Evolutionary conservation across 2,113 vertebrate genomes (phyloP).

Genomic region (Scortum barcoo): DNA sequence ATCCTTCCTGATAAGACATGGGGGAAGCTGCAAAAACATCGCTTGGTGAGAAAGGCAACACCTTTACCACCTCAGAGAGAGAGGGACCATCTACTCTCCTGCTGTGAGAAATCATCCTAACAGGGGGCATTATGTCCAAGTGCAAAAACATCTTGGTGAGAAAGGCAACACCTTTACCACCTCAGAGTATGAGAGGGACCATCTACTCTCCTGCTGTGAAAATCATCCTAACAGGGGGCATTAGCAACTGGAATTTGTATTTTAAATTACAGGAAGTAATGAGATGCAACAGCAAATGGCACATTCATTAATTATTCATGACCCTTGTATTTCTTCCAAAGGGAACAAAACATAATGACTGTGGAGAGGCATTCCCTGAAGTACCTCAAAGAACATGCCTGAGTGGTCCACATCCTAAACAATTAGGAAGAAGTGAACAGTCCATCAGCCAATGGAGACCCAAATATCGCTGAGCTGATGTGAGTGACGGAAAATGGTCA

Average conservation of each 20-base stretch:
- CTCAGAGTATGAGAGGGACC: background rate
- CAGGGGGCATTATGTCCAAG: background rate
- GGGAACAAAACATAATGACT: conserved; percentile 36
- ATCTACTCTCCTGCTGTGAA: background rate
- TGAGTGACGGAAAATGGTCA: conserved; percentile 54
- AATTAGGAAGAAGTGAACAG: conserved; percentile 64
- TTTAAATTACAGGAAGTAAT: background rate
- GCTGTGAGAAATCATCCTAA: conserved; percentile 1
- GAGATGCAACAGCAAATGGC: conserved; percentile 16
- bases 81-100: background rate
- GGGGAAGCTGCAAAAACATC: background rate
- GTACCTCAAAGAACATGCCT: conserved; percentile 62
- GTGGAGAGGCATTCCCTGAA: conserved; percentile 51
- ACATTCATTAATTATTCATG: conserved; percentile 62
- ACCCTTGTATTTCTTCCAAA: conserved; percentile 47
- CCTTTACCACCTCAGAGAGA: background rate
- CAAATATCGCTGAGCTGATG: conserved; percentile 55
- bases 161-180: background rate
- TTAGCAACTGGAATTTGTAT: background rate
- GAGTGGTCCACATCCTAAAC: conserved; percentile 55
- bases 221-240: background rate
- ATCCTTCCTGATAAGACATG: background rate
- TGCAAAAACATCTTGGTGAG: background rate
- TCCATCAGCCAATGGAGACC: conserved; percentile 56
- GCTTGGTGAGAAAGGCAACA: background rate